Evolutionary conservation across 64 coral and sea anemone species (phyloP), one percentile per base, ranked within the genome.

Genomic region (Astreopora myriophthalma): DNA sequence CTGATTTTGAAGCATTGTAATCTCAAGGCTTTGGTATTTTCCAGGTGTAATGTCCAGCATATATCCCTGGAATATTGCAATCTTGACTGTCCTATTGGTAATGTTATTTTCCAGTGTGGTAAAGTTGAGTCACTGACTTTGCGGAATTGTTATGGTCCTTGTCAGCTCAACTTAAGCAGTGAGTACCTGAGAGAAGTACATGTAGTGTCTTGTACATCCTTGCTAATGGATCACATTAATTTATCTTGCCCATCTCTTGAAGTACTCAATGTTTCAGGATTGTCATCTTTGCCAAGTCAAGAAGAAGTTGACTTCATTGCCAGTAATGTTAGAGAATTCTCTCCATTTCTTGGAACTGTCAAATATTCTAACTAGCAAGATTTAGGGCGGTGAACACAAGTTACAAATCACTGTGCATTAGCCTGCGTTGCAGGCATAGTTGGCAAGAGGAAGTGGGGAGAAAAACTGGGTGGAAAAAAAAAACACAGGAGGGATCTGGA

Each of bases 101-200:
- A 93, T 1, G 63, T 94, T n/a, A 69, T 96, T 2, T 34, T 55
- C 13, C 65, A 79, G n/a, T 96, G 78, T 62, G 69, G 73, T 48
- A 25, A 38, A 12, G 17, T 94, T 16, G 49, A 96, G 69, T 79
- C 72, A 69, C 80, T 96, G 48, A 90, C 73, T 4, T 75, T 94
- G 22, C 55, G 25, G 49, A 96, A 87, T 64, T 96, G 91, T 44
- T 93, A 96, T 90, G 95, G 95, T 0, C 87, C 95, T 16, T 96
- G 95, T 75, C 91, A 91, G 48, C 65, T 96, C 12, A 64, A 79
- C 27, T 30, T 96, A 14, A 48, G 76, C 34, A 85, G 93, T 82
- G 79, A 84, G 22, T 76, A 58, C 24, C 42, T 96, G 14, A 96
- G 71, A 38, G 57, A 87, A 40, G 27, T 96, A 61, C 71, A 86